These are phyloP conservation scores for Mormoops blainvillei DNA, from an alignment of 2,113 vertebrate species.

Conservation along the genomic window DNA sequence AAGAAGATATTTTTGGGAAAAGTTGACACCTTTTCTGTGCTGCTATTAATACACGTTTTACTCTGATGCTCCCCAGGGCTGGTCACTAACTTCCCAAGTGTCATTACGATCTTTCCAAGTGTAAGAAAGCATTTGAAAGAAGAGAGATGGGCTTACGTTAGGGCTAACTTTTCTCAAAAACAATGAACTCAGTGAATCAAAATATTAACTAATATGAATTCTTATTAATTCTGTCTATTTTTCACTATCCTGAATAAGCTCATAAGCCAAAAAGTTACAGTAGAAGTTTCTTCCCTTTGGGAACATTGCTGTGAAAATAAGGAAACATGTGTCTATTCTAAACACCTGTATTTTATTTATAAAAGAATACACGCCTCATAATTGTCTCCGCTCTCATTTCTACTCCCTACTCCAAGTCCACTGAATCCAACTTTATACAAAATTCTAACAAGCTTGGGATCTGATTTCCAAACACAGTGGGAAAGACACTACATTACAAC, in stretches of 20 bases:
- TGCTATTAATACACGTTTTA: neutral
- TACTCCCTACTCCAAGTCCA: neutral
- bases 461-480: neutral
- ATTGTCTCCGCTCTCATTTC: neutral
- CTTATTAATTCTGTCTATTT: neutral
- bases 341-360: neutral
- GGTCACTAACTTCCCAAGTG: neutral
- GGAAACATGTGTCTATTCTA: neutral
- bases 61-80: neutral
- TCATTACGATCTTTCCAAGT: neutral
- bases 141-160: neutral
- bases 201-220: slow-evolving; percentile 1
- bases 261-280: neutral
- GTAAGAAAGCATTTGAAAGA: neutral
- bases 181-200: neutral
- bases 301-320: neutral
- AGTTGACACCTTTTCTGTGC: neutral
- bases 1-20: neutral
- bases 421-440: neutral
- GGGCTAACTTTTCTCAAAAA: neutral
- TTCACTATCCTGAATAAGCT: neutral
- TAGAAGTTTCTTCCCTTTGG: neutral
- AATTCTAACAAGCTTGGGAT: neutral
- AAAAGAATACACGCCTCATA: neutral
- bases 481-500: neutral